These are phyloP conservation scores for Pseudonaja textilis DNA, from an alignment of 2,113 vertebrate species.

Conservation along the genomic window DNA sequence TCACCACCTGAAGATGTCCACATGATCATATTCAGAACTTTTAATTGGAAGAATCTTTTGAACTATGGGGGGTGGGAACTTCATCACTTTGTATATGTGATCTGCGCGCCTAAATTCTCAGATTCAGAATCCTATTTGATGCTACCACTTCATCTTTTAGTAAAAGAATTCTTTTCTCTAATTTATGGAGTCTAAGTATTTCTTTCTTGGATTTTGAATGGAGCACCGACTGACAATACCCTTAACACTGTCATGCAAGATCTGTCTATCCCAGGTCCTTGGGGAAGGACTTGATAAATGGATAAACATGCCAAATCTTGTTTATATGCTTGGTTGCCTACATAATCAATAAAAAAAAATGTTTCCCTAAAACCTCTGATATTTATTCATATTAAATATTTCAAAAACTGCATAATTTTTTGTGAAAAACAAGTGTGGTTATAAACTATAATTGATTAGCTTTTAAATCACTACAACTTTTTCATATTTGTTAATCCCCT, in stretches of 20 bases:
- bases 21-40: too few relatives aligned
- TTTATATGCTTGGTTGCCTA: background rate
- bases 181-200: too few relatives aligned
- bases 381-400: background rate
- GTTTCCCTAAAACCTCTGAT: background rate
- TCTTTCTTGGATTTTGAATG: too few relatives aligned
- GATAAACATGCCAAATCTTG: background rate
- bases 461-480: background rate
- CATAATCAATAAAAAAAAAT: background rate
- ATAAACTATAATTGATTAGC: background rate
- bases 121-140: too few relatives aligned
- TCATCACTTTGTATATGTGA: too few relatives aligned
- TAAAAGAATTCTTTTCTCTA: too few relatives aligned
- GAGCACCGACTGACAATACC: too few relatives aligned
- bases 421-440: background rate
- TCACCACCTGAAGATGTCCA: too few relatives aligned
- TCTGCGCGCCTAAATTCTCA: too few relatives aligned
- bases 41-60: too few relatives aligned
- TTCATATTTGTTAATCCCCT: background rate
- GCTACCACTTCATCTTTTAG: too few relatives aligned
- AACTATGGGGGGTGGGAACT: too few relatives aligned
- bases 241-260: background rate
- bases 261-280: background rate
- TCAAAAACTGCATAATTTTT: background rate
- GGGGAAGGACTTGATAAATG: background rate